Conservation (phyloP, 2,113 vertebrate species). For the Dinomys branickii region DNA sequence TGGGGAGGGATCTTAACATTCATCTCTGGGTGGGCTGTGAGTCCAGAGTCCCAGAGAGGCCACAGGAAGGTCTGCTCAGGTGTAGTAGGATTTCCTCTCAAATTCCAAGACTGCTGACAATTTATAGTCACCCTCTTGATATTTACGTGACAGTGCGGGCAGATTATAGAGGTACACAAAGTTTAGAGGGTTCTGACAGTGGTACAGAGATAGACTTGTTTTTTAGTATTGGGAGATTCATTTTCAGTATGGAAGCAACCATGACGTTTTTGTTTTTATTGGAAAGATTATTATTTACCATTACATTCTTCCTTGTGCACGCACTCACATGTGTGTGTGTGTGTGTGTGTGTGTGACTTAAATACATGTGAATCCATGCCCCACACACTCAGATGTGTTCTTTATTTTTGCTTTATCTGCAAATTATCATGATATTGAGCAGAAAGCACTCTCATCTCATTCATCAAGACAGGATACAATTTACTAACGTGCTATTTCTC, state of each 20-base stretch:
- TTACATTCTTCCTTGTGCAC: background rate
- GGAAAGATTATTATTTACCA: background rate
- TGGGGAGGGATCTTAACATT: background rate
- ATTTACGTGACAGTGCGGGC: background rate
- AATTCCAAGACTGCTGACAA: background rate
- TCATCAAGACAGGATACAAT: background rate
- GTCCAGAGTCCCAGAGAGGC: background rate
- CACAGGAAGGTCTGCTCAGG: background rate
- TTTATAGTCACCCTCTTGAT: background rate
- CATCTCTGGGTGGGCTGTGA: background rate
- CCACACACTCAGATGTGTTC: background rate
- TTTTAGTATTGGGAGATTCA: background rate
- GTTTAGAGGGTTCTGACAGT: background rate
- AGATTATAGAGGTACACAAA: background rate
- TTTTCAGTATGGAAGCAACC: background rate
- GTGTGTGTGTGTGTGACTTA: background rate
- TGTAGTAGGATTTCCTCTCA: background rate
- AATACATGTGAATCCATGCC: fast-evolving
- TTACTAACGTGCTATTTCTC: background rate
- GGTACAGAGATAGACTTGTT: background rate
- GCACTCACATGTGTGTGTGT: fast-evolving
- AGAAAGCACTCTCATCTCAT: background rate
- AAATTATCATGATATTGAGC: background rate
- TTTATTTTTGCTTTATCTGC: background rate
- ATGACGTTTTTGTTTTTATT: background rate